Base-by-base conservation (phyloP, 92 coral and sea anemone genomes). In the Heliopora coerulea region DNA sequence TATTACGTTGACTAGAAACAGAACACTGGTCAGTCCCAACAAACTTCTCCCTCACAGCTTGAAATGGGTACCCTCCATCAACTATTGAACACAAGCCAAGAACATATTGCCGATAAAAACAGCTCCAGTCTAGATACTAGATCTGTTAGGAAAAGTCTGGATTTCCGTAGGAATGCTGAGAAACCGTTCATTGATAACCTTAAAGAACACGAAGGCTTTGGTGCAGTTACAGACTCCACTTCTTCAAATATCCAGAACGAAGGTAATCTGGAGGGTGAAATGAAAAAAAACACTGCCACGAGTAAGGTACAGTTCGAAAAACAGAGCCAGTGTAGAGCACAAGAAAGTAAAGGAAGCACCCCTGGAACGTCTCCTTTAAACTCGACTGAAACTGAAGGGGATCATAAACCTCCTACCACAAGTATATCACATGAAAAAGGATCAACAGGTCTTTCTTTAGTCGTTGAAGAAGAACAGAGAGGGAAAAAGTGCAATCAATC, bases 111-210 rank as follows among this genome's bases (percentile, higher is more conserved):
- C n/a, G n/a, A n/a, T n/a, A n/a, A n/a, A n/a, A n/a, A n/a, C n/a
- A n/a, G n/a, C n/a, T n/a, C n/a, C n/a, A n/a, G n/a, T n/a, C n/a
- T n/a, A n/a, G n/a, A n/a, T n/a, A n/a, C n/a, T n/a, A n/a, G n/a
- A n/a, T n/a, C n/a, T n/a, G 26, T 46, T 6, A 49, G 76, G 13
- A 69, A 28, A 19, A 69, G 76, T 28, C 39, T 69, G 29, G 76
- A 69, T 27, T 69, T 69, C 28, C 19, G 40, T 39, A 69, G 24
- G 7, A 49, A 69, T 50, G 76, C 76, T n/a, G 76, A 69, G 19
- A 69, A 69, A 34, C 76, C 76, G 15, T 50, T 69, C 50, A 56
- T 30, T 69, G 76, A 69, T 2, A 49, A 28, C 56, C 11, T 21
- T 1, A 54, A 69, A 52, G 26, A 20, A 8, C 35, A 25, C 8